Base-by-base conservation (phyloP, 2,113 vertebrate genomes). In the Brachypteracias leptosomus region DNA sequence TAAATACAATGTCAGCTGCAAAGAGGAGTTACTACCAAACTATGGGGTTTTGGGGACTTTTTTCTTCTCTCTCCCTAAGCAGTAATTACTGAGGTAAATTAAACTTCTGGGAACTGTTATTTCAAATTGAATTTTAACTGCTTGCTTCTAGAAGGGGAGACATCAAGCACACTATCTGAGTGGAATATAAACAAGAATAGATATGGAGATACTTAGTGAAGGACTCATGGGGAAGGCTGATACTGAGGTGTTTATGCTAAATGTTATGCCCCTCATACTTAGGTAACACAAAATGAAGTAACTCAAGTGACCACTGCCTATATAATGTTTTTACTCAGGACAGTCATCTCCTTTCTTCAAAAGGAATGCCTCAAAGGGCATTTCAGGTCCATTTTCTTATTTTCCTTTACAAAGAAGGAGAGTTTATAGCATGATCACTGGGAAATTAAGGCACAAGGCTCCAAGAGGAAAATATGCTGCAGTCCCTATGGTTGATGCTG, bases 31-130 rank as follows among this genome's bases (percentile, higher is more conserved):
- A 74, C 40, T 21, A 79, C 54, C 8, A 35, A 92, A 62, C 76
- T 72, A 8, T 13, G 35, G 74, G 70, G 42, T 95, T 76, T 95
- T 79, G 68, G 38, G 38, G 31, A 70, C 49, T 68, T 12, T 20
- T 16, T 40, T 52, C 52, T 72, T 58, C 11, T 33, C 20, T 77
- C 70, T 74, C 72, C 49, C 44, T 90, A 47, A 95, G 47, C 74
- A 88, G 79, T 87, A 92, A 92, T 97, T 95, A 93, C 66, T 84
- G 73, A 75, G 55, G 89, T 38, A 91, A 97, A 85, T 86, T 73
- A 92, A 97, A 91, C 67, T 89, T 92, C 66, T 88, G 81, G 89
- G 74, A 95, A 67, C 38, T 13, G 17, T 72, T 80, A 88, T 81
- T 97, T 96, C 73, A 71, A 82, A 77, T 9, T 29, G 18, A 93